Percentiles rank a stretch among this genome's conserved stretches.
phyloP scores from a whole-genome alignment of 2,113 vertebrate genomes.

The Todiramphus saurophagus region DNA sequence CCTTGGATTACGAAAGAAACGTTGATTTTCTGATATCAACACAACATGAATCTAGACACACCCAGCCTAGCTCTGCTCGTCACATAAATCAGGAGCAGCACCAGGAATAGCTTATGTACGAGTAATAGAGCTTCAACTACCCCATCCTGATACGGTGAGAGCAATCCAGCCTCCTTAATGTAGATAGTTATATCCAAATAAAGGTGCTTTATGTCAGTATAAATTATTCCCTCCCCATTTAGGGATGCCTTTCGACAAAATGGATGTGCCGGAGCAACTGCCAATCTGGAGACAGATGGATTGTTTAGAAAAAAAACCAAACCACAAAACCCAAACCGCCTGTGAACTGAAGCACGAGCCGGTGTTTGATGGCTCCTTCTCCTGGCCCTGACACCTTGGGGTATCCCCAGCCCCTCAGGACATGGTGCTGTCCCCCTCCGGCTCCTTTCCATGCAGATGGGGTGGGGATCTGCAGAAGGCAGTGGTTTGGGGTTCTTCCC shows the following conservation, averaged over 20 bases:
- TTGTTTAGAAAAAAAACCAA: background rate
- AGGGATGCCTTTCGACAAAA: conserved; percentile 33
- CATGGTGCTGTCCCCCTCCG: accelerated
- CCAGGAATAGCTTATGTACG: conserved; percentile 7
- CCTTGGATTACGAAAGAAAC: conserved; percentile 13
- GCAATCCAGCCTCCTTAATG: conserved; percentile 39
- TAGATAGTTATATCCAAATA: conserved; percentile 49
- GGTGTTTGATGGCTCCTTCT: accelerated
- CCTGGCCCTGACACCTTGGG: background rate
- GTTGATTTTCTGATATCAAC: conserved; percentile 40
- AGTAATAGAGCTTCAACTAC: conserved; percentile 32
- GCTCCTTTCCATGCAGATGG: background rate
- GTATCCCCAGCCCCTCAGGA: accelerated
- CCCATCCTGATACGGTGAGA: background rate
- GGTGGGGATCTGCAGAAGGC: background rate
- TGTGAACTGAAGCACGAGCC: background rate
- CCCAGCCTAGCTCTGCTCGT: background rate
- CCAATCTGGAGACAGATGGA: background rate
- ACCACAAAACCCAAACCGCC: background rate
- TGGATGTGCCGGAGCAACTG: conserved; percentile 18
- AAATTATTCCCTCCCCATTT: conserved; percentile 46
- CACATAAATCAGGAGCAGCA: conserved; percentile 41
- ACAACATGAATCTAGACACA: conserved; percentile 34
- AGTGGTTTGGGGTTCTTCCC: background rate
- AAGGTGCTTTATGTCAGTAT: conserved; percentile 48